Evolutionary conservation across 1,140 invertebrate species (phyloP), one percentile per base, ranked within the genome.

Genomic region (Diabrotica virgifera): DNA sequence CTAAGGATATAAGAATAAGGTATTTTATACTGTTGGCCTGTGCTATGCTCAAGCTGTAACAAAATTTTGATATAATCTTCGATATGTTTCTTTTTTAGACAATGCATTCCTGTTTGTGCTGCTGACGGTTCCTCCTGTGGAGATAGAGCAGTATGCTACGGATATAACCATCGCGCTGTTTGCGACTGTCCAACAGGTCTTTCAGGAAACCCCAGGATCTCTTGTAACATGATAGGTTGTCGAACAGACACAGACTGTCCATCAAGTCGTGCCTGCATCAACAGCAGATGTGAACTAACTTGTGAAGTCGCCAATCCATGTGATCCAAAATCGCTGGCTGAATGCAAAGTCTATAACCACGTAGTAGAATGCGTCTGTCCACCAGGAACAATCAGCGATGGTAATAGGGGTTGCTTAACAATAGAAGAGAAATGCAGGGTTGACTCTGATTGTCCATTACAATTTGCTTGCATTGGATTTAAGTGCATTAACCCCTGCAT

Each of bases 401-500:
- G 81, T 5, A 80, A 85, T 52, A 77, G 78, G 14, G 89, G 89
- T 40, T 95, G 93, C 74, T 80, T 85, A 55, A 82, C 83, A 78
- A 81, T 82, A 72, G 80, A 77, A 56, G 80, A 82, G 50, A 85
- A 85, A 68, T 96, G 94, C 74, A 82, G 83, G 72, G 84, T 83
- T 24, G 94, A 96, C 73, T 82, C 82, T 0, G 92, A 96, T 53
- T 97, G 94, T 79, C 90, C 91, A 67, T 86, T 85, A 6, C 89
- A 91, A 71, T 87, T 86, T 6, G 91, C 91, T 0, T 97, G 94
- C 74, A 87, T 96, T 62, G 85, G 90, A 53, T 84, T 85, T 9
- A 85, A 88, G 66, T 97, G 94, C 74, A 84, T 90, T 6, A 92
- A 95, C 80, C 94, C 94, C 6, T 97, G 94, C 70, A 80, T 84